These are phyloP conservation scores for Hyppa rectilinea DNA, from an alignment of 2,888 invertebrate genomes.

Conservation along the genomic window DNA sequence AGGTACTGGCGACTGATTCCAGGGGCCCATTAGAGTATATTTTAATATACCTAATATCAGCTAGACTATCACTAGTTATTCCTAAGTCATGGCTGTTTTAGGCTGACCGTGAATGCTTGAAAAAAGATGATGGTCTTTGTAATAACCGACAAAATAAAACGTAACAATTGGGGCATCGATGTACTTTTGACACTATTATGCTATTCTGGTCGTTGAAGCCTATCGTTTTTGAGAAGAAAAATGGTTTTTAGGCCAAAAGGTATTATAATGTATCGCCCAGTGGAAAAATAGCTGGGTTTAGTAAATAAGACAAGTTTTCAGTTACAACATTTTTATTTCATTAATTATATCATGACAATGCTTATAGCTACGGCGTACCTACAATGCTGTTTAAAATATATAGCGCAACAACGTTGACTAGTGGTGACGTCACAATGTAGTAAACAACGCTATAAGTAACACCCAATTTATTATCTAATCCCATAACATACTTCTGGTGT, in stretches of 20 bases:
- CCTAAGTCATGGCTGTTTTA: too few relatives aligned
- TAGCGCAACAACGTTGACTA: constrained; percentile 42
- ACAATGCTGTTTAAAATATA: constrained; percentile 67
- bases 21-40: too few relatives aligned
- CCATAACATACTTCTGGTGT: constrained; percentile 84
- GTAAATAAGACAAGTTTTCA: constrained; percentile 44
- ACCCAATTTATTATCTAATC: constrained; percentile 70
- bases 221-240: too few relatives aligned
- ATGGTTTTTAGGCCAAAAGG: not conserved
- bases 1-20: too few relatives aligned
- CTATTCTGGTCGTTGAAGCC: too few relatives aligned
- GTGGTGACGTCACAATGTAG: constrained; percentile 51
- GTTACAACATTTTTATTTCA: constrained; percentile 71
- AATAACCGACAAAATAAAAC: too few relatives aligned
- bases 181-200: too few relatives aligned
- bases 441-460: constrained; percentile 67
- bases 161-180: too few relatives aligned
- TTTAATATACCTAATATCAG: too few relatives aligned
- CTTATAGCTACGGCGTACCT: constrained; percentile 66
- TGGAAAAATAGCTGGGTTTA: not conserved
- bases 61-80: too few relatives aligned
- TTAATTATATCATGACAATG: constrained; percentile 69
- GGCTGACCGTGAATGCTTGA: too few relatives aligned
- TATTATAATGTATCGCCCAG: not conserved
- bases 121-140: too few relatives aligned